These are phyloP conservation scores for Falco rusticolus DNA, from an alignment of 2,797 vertebrate genomes.

Conservation along the genomic window DNA sequence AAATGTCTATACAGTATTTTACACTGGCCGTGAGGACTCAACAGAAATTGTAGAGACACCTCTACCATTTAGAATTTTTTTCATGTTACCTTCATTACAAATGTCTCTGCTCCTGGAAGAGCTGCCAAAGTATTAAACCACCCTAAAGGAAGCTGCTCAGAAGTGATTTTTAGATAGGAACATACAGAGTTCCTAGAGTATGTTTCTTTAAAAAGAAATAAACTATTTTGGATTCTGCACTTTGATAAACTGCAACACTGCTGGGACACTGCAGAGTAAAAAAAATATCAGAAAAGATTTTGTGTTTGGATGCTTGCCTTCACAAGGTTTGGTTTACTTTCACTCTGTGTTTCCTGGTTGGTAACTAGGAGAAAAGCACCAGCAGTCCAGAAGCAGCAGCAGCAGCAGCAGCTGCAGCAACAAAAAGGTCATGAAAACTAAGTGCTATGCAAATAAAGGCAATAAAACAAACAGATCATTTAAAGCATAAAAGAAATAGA, in stretches of 20 bases:
- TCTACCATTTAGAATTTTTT: neutral
- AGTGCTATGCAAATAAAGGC: slow-evolving; percentile 58
- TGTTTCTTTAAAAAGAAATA: neutral
- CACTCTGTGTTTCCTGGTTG: neutral
- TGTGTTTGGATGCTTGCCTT: slow-evolving; percentile 11
- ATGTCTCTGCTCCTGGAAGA: neutral
- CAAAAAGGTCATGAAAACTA: slow-evolving; percentile 66
- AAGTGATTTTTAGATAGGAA: neutral
- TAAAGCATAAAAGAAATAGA: slow-evolving; percentile 40
- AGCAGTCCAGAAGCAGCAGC: neutral
- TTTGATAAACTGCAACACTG: neutral
- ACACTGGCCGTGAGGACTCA: neutral
- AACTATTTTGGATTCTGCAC: neutral
- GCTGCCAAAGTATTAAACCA: neutral
- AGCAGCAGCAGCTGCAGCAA: slow-evolving; percentile 61
- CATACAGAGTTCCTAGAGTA: neutral
- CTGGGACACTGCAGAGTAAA: neutral
- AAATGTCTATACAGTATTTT: neutral
- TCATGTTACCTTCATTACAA: neutral
- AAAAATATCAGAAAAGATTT: slow-evolving; percentile 6
- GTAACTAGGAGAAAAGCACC: slow-evolving; percentile 17
- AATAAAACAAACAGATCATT: slow-evolving; percentile 61
- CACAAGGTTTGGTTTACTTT: slow-evolving; percentile 30
- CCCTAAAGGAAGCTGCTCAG: neutral
- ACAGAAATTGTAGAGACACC: neutral